A percentile compares a stretch with the other conserved stretches of the same genome.
phyloP scores from a whole-genome alignment of 2,797 vertebrate species.

The Sternotherus odoratus region DNA sequence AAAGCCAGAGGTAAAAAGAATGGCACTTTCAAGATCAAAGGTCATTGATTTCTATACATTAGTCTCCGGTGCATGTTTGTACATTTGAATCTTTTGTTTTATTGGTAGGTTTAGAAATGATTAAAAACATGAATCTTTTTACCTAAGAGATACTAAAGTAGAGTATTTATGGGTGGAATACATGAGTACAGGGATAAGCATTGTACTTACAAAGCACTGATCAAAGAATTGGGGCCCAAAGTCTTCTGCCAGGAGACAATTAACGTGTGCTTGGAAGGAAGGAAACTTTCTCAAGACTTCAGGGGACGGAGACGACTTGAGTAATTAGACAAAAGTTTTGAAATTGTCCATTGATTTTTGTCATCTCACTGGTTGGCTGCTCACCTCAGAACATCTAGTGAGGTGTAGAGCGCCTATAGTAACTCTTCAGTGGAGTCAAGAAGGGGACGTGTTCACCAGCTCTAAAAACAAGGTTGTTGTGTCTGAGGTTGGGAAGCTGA shows the following conservation, averaged over 20 bases:
- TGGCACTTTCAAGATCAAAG: too few species aligned
- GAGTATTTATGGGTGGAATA: constrained; percentile 26
- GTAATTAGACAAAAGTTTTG: background rate
- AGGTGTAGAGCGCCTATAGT: background rate
- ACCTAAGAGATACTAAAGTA: background rate
- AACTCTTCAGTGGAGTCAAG: background rate
- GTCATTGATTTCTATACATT: constrained; percentile 10
- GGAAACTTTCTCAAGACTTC: background rate
- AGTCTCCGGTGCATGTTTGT: background rate
- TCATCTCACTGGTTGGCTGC: background rate
- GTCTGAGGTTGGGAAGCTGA: background rate
- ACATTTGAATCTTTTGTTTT: constrained; percentile 22
- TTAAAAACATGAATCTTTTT: constrained; percentile 28
- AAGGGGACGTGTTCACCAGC: background rate
- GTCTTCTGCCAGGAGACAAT: background rate
- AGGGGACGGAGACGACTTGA: background rate
- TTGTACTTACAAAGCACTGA: background rate
- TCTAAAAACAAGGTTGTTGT: background rate
- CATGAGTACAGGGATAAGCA: background rate
- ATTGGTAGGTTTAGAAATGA: background rate
- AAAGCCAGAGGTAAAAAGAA: too few species aligned
- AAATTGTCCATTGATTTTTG: background rate
- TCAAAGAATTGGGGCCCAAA: background rate
- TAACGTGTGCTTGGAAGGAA: background rate
- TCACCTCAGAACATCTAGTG: background rate